phyloP scores from a whole-genome alignment of 2,797 vertebrate genomes.

The Darevskia nairensis region DNA sequence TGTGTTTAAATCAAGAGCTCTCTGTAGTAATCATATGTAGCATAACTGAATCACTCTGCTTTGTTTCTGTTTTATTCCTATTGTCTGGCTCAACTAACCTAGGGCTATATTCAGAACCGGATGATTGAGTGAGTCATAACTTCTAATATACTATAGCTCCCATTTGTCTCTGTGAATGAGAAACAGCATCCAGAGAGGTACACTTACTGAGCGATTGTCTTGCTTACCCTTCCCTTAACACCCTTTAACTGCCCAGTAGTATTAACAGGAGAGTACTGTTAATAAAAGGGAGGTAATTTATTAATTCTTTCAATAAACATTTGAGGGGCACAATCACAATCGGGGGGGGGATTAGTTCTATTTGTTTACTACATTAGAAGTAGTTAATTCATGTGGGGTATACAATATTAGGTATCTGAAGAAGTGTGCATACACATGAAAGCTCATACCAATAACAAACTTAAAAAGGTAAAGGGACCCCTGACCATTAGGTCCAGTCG shows the following conservation, averaged over 20 bases:
- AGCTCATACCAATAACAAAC: too few relatives aligned
- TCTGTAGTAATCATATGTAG: background rate
- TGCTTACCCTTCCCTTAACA: background rate
- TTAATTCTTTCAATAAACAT: background rate
- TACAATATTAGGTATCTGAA: background rate
- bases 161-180: background rate
- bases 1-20: background rate
- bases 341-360: background rate
- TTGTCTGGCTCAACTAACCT: constrained; percentile 16
- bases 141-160: background rate
- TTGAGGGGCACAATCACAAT: background rate
- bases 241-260: background rate
- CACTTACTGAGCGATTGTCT: background rate
- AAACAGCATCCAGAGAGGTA: background rate
- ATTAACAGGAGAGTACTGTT: background rate
- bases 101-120: constrained; percentile 19
- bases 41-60: constrained; percentile 1
- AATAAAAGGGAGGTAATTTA: background rate
- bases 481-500: too few relatives aligned
- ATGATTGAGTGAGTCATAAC: constrained; percentile 13
- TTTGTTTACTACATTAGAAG: background rate
- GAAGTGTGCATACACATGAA: too few relatives aligned
- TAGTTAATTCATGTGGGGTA: background rate
- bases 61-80: background rate
- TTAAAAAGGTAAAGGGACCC: too few relatives aligned